Evolutionary conservation across 2,888 invertebrate genomes (phyloP).

Genomic region (Plebejus anna): DNA sequence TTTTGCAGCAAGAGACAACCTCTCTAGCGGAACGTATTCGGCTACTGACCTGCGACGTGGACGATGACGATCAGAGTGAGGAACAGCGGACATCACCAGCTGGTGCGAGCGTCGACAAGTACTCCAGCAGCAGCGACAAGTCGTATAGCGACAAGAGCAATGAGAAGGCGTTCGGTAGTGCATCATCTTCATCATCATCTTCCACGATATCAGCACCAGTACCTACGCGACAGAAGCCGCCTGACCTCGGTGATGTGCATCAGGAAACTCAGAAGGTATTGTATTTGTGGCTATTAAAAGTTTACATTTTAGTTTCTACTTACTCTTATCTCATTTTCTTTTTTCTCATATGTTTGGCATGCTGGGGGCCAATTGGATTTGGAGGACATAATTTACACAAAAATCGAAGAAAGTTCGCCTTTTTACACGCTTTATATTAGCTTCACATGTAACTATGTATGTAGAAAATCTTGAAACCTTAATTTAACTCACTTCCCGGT

Average conservation of each 20-base stretch:
- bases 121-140: slow-evolving; percentile 76
- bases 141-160: slow-evolving; percentile 77
- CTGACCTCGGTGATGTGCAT: slow-evolving; percentile 66
- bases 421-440: too few species aligned
- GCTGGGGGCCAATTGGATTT: too few species aligned
- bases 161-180: slow-evolving; percentile 78
- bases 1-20: slow-evolving; percentile 80
- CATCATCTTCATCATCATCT: slow-evolving; percentile 70
- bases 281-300: too few species aligned
- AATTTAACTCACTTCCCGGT: too few species aligned
- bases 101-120: slow-evolving; percentile 82
- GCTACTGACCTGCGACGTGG: slow-evolving; percentile 91
- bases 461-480: too few species aligned
- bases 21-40: slow-evolving; percentile 92
- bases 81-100: slow-evolving; percentile 82
- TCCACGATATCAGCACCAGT: slow-evolving; percentile 60
- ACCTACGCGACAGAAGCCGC: slow-evolving; percentile 57
- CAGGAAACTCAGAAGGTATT: slow-evolving; percentile 65
- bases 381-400: too few species aligned
- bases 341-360: too few species aligned
- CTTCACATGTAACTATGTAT: too few species aligned
- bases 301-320: too few species aligned
- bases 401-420: too few species aligned
- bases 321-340: too few species aligned
- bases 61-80: slow-evolving; percentile 78